Conservation (phyloP, 2,113 vertebrate genomes). For the Alligator mississippiensis region DNA sequence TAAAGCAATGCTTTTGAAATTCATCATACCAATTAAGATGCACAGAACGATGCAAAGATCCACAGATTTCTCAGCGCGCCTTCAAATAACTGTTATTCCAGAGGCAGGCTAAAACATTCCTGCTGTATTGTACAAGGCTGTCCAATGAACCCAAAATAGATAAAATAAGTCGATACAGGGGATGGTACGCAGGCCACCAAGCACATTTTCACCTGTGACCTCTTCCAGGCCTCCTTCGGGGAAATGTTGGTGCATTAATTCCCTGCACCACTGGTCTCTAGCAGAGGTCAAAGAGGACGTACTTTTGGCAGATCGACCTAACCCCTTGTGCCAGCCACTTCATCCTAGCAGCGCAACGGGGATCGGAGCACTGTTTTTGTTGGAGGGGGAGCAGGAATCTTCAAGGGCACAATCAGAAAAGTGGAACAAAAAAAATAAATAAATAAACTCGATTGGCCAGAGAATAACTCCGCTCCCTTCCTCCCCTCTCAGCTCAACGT, state of each 20-base stretch:
- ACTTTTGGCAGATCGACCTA: neutral
- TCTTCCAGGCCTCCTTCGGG: neutral
- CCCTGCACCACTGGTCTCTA: rapidly evolving
- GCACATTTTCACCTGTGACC: neutral
- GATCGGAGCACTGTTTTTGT: neutral
- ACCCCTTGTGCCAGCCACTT: rapidly evolving
- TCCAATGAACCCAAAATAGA: neutral
- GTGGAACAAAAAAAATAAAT: neutral
- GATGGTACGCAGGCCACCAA: rapidly evolving
- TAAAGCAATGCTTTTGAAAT: neutral
- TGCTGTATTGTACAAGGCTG: neutral
- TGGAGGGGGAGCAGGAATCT: constrained; percentile 2
- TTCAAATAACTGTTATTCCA: rapidly evolving
- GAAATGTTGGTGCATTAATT: rapidly evolving
- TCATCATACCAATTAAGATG: rapidly evolving
- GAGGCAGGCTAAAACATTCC: neutral
- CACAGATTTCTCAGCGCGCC: rapidly evolving
- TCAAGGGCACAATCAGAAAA: neutral
- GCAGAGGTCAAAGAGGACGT: neutral
- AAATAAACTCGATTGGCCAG: neutral
- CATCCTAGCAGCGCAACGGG: rapidly evolving
- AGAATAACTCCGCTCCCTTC: neutral
- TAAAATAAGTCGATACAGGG: neutral
- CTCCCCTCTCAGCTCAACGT: neutral
- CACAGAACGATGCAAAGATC: rapidly evolving